These are phyloP conservation scores for Caenorhabditis brenneri DNA, from an alignment of 1,140 invertebrate genomes.

Conservation along the genomic window DNA sequence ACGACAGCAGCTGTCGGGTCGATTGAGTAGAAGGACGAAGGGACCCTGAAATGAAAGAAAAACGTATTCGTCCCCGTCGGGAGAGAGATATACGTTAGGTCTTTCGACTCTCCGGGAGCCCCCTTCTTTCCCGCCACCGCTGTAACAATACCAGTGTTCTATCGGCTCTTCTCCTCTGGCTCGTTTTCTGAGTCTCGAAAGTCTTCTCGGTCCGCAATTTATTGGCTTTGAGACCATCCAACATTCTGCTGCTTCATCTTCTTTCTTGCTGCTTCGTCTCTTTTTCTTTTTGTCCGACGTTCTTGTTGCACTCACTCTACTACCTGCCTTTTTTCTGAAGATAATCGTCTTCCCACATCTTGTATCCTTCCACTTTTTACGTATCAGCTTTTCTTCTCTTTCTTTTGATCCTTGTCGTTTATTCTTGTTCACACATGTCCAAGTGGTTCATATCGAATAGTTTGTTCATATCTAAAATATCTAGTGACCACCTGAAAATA, in stretches of 20 bases:
- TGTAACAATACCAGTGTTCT: slow-evolving; percentile 42
- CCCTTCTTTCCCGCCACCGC: not conserved
- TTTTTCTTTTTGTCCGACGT: slow-evolving; percentile 23
- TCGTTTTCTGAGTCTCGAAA: slow-evolving; percentile 8
- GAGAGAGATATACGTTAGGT: not conserved
- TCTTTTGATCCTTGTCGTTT: not conserved
- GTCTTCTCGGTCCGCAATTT: slow-evolving; percentile 26
- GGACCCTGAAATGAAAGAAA: slow-evolving; percentile 38
- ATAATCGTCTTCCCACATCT: not conserved
- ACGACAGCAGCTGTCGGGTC: slow-evolving; percentile 8
- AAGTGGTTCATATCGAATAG: no score
- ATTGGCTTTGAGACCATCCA: slow-evolving; percentile 32
- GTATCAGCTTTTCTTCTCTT: not conserved
- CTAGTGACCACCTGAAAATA: no score
- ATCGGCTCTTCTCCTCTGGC: not conserved
- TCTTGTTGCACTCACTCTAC: slow-evolving; percentile 20
- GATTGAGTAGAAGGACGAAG: slow-evolving; percentile 1
- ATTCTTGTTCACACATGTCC: no score
- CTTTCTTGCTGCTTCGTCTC: slow-evolving; percentile 27
- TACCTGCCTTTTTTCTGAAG: not conserved
- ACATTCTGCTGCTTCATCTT: not conserved
- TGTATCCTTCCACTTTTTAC: not conserved
- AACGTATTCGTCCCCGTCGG: slow-evolving; percentile 29
- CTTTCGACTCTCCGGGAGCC: not conserved
- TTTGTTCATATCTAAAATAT: no score